These are phyloP conservation scores for Epistrophe eligans DNA, from an alignment of 2,888 invertebrate species.

Conservation along the genomic window DNA sequence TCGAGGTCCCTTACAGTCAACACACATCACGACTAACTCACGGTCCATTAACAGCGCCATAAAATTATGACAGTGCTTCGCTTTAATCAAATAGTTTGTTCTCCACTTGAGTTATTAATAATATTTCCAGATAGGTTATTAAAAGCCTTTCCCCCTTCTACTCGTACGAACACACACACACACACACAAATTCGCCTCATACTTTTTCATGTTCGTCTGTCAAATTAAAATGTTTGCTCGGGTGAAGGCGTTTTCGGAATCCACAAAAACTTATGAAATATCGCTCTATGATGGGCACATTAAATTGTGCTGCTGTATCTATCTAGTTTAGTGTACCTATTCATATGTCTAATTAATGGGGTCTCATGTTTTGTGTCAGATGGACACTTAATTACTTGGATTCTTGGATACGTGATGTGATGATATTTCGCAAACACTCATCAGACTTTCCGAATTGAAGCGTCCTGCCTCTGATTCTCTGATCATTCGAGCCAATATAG, in stretches of 20 bases:
- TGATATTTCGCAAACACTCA: constrained; percentile 56
- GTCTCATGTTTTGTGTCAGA: constrained; percentile 72
- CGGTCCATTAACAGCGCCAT: constrained; percentile 50
- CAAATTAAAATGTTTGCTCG: constrained; percentile 44
- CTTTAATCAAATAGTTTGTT: constrained; percentile 52
- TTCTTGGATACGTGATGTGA: constrained; percentile 59
- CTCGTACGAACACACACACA: background rate
- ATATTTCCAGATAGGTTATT: constrained; percentile 47
- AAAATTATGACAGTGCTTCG: constrained; percentile 50
- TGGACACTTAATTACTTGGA: constrained; percentile 73
- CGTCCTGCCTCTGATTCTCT: background rate
- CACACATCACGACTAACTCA: constrained; percentile 8
- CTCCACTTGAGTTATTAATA: constrained; percentile 65
- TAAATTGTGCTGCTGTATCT: constrained; percentile 36
- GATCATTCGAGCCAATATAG: background rate
- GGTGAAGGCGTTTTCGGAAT: constrained; percentile 16
- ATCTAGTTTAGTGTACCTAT: constrained; percentile 27
- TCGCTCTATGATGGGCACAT: constrained; percentile 59
- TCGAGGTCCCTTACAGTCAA: background rate
- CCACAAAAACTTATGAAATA: constrained; percentile 59
- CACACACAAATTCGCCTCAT: background rate
- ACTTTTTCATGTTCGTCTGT: constrained; percentile 34
- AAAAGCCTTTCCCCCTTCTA: constrained; percentile 31
- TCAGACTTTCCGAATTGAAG: background rate
- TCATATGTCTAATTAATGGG: constrained; percentile 69